Percentiles rank a stretch among this genome's conserved stretches.
Evolutionary conservation across 2,113 vertebrate genomes (phyloP).

Genomic region (Ceyx cyanopectus): DNA sequence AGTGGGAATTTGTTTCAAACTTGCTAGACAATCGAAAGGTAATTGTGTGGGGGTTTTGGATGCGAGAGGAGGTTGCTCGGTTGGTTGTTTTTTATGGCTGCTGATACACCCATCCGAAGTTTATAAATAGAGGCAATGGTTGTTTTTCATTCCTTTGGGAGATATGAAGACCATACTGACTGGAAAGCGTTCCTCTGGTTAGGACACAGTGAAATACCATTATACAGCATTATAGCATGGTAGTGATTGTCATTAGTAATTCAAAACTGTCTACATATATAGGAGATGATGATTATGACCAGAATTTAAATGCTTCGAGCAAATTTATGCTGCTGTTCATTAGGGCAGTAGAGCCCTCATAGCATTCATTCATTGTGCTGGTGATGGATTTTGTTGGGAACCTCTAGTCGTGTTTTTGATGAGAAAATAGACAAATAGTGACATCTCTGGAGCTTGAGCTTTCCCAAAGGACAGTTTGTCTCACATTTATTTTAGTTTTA

Average conservation of each 20-base stretch:
- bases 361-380: background rate
- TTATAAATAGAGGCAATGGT: background rate
- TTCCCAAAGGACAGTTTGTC: slow-evolving; percentile 21
- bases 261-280: background rate
- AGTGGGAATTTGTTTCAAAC: background rate
- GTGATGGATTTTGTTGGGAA: slow-evolving; percentile 13
- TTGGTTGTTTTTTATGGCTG: background rate
- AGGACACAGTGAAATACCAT: background rate
- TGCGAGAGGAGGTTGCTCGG: background rate
- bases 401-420: background rate
- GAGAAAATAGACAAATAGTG: slow-evolving; percentile 14
- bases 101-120: background rate
- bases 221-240: background rate
- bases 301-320: slow-evolving; percentile 26
- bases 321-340: background rate
- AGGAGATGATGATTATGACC: slow-evolving; percentile 15
- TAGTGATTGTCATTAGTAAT: background rate
- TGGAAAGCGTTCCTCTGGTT: background rate
- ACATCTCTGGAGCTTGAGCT: slow-evolving; percentile 8
- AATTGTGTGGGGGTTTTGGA: background rate
- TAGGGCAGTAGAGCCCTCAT: background rate
- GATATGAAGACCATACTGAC: background rate
- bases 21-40: background rate
- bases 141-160: background rate
- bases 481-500: slow-evolving; percentile 49